These are phyloP conservation scores for Acromyrmex heyeri DNA, from an alignment of 1,140 invertebrate genomes.

Conservation along the genomic window DNA sequence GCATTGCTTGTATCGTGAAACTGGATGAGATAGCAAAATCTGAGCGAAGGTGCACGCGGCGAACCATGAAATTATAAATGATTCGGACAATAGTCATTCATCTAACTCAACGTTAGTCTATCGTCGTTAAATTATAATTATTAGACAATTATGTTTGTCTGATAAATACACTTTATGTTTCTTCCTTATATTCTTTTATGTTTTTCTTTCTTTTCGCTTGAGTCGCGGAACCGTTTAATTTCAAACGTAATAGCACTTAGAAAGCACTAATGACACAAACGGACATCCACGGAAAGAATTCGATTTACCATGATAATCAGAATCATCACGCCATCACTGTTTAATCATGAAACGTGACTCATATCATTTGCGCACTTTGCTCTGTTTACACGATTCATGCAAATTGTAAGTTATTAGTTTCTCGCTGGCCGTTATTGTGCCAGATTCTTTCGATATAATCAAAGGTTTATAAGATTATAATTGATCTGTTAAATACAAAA, in stretches of 20 bases:
- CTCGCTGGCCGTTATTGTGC: background rate
- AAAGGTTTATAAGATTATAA: conserved; percentile 7
- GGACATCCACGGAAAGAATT: background rate
- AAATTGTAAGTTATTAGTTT: conserved; percentile 43
- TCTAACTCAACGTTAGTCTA: conserved; percentile 18
- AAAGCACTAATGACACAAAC: background rate
- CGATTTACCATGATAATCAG: conserved; percentile 46
- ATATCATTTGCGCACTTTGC: conserved; percentile 54
- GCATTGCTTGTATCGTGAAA: background rate
- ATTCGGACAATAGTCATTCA: conserved; percentile 52
- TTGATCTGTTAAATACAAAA: background rate
- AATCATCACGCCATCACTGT: conserved; percentile 46
- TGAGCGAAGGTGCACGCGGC: conserved; percentile 8
- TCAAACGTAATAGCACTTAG: background rate
- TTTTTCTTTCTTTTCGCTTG: background rate
- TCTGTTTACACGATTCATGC: conserved; percentile 41
- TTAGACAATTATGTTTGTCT: background rate
- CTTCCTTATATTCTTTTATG: background rate
- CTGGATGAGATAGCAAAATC: conserved; percentile 9
- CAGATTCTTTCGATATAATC: background rate
- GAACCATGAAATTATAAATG: conserved; percentile 62
- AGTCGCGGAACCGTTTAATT: conserved; percentile 17
- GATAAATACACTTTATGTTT: background rate
- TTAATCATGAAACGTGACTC: conserved; percentile 51
- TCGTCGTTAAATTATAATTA: background rate